These are phyloP conservation scores for Andrena chrysosceles DNA, from an alignment of 2,888 invertebrate genomes.

Conservation along the genomic window DNA sequence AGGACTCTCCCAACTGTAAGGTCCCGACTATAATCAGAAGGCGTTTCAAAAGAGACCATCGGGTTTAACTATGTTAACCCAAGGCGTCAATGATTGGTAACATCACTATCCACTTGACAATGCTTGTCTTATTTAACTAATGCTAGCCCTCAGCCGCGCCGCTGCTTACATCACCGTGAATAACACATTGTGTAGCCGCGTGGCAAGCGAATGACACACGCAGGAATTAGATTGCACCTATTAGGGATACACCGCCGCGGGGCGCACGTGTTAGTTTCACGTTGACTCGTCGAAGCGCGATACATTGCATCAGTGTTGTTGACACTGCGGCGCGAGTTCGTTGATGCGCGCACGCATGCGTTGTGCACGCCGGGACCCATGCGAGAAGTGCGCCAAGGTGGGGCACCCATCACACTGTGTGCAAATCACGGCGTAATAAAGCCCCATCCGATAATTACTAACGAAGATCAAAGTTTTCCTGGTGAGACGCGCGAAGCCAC, in stretches of 20 bases:
- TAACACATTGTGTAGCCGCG: constrained; percentile 38
- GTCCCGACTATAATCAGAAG: too few relatives aligned
- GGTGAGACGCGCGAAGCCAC: constrained; percentile 41
- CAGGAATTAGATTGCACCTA: constrained; percentile 65
- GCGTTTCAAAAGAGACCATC: background rate
- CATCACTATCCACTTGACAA: background rate
- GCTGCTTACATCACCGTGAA: constrained; percentile 14
- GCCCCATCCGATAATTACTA: constrained; percentile 63
- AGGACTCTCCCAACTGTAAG: too few relatives aligned
- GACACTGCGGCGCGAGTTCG: constrained; percentile 45
- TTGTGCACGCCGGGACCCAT: background rate
- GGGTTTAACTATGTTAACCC: background rate
- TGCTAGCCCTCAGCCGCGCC: too few relatives aligned
- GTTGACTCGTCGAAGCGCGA: constrained; percentile 45
- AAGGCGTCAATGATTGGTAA: background rate
- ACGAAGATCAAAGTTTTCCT: constrained; percentile 63
- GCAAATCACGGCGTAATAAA: constrained; percentile 59
- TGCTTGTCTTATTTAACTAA: constrained; percentile 1
- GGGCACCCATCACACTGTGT: constrained; percentile 21
- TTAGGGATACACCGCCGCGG: constrained; percentile 52
- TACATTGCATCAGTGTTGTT: constrained; percentile 59
- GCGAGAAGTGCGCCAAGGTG: background rate
- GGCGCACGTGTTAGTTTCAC: constrained; percentile 60
- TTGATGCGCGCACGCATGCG: constrained; percentile 19
- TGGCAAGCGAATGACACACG: constrained; percentile 57